Conservation (phyloP, 1,140 invertebrate species). For the Drosophila willistoni region DNA sequence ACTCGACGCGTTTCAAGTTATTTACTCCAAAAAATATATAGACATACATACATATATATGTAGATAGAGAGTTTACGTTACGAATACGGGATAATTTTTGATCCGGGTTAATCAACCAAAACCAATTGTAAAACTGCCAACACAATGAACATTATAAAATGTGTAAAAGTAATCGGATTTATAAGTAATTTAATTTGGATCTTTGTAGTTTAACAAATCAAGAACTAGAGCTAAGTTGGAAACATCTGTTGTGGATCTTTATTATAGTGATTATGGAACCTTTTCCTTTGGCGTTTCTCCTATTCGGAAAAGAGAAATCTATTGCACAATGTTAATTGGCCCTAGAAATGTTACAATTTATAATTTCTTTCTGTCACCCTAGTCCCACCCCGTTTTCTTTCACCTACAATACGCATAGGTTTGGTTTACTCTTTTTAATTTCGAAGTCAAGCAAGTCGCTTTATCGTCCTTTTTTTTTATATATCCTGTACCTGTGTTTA, state of each 20-base stretch:
- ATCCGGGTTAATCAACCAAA: not conserved
- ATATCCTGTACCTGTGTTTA: not conserved
- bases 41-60: no score
- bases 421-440: not conserved
- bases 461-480: not conserved
- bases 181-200: not conserved
- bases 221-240: not conserved
- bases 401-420: not conserved
- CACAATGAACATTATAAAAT: not conserved
- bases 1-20: not conserved
- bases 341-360: not conserved
- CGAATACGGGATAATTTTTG: not conserved
- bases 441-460: not conserved
- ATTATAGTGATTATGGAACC: not conserved
- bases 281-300: not conserved
- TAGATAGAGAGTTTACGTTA: not conserved
- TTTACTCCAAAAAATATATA: not conserved
- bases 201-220: not conserved
- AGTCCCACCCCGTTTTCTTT: not conserved
- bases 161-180: not conserved
- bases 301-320: constrained; percentile 2
- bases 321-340: constrained; percentile 1
- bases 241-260: not conserved
- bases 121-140: not conserved
- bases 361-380: not conserved